Conservation (phyloP, 2,888 invertebrate species). For the Tipula confusa region DNA sequence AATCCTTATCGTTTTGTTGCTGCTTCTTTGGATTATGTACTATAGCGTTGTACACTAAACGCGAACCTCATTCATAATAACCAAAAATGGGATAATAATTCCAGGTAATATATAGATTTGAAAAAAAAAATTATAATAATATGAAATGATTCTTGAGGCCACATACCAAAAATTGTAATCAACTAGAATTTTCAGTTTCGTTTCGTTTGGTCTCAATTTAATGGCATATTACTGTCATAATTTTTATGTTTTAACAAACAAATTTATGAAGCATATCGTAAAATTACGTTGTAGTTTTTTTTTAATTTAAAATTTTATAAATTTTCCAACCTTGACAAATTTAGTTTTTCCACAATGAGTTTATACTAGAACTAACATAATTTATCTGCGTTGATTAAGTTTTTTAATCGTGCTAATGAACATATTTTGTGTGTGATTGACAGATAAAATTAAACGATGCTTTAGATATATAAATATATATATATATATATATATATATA, state of each 20-base stretch:
- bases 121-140: no score
- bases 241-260: not conserved
- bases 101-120: not conserved
- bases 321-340: not conserved
- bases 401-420: not conserved
- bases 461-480: not conserved
- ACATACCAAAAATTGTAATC: not conserved
- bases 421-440: not conserved
- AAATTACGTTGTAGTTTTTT: not conserved
- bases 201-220: not conserved
- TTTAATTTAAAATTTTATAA: not conserved
- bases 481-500: not conserved
- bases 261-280: not conserved
- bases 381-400: not conserved
- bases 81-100: not conserved
- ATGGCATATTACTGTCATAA: not conserved
- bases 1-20: slow-evolving; percentile 63
- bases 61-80: not conserved
- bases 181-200: not conserved
- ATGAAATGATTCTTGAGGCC: no score
- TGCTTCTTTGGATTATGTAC: slow-evolving; percentile 65
- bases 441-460: not conserved
- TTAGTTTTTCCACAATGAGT: not conserved
- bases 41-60: not conserved
- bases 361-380: not conserved